Evolutionary conservation across 2,113 vertebrate species (phyloP).

Genomic region (Brevimyrus niger): DNA sequence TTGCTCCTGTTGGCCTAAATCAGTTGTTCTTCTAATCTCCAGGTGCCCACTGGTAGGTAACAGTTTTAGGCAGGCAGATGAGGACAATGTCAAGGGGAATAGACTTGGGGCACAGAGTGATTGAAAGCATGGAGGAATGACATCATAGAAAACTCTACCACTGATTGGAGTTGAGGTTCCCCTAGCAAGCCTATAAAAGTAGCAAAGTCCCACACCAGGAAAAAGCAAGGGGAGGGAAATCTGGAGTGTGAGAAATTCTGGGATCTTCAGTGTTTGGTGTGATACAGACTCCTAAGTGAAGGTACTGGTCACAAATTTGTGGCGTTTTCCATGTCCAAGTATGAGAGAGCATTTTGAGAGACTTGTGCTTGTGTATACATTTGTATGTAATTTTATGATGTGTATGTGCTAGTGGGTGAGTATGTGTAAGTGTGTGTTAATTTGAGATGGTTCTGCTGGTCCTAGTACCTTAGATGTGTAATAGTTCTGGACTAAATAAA

Average conservation of each 20-base stretch:
- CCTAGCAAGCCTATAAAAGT: conserved; percentile 43
- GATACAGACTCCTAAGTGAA: conserved; percentile 24
- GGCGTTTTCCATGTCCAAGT: not conserved
- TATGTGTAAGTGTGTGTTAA: not conserved
- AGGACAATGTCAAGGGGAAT: conserved; percentile 21
- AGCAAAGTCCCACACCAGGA: conserved; percentile 39
- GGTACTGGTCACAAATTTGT: conserved; percentile 20
- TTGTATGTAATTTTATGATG: not conserved
- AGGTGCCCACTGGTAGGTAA: conserved; percentile 34
- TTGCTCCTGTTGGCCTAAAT: not conserved
- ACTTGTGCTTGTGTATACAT: not conserved
- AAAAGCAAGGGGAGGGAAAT: conserved; percentile 39
- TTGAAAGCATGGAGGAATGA: conserved; percentile 37
- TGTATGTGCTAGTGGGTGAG: not conserved
- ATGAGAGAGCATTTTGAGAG: not conserved
- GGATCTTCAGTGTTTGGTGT: conserved; percentile 31
- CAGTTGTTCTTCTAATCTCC: conserved; percentile 15
- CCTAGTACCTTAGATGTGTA: not conserved
- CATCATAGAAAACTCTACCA: conserved; percentile 27
- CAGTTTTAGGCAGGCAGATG: conserved; percentile 19
- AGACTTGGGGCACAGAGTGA: conserved; percentile 32
- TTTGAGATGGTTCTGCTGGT: not conserved
- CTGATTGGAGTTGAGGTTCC: conserved; percentile 42
- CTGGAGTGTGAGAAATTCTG: conserved; percentile 38
- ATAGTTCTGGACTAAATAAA: not conserved